Conservation (phyloP, 2,113 vertebrate species). For the Tragelaphus buxtoni region DNA sequence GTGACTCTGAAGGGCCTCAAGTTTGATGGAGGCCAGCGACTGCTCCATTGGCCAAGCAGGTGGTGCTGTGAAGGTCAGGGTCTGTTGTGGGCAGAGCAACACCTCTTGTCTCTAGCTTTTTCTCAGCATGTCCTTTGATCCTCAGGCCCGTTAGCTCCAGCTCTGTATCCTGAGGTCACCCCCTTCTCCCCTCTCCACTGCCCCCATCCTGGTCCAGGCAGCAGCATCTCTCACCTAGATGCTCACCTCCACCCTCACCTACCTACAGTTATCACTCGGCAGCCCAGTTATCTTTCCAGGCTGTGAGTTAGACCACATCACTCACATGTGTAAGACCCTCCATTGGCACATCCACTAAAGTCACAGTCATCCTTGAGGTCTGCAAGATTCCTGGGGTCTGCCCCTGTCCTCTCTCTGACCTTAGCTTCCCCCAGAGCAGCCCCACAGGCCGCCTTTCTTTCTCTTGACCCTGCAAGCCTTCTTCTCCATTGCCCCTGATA, state of each 20-base stretch:
- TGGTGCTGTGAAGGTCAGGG: not conserved
- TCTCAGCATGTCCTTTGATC: not conserved
- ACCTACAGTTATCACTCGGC: fast-evolving
- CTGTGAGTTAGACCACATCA: too few species aligned
- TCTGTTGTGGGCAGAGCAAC: not conserved
- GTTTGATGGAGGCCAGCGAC: not conserved
- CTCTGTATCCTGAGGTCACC: too few species aligned
- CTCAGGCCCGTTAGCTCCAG: not conserved
- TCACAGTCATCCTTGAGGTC: not conserved
- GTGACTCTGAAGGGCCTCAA: not conserved
- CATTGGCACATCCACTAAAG: fast-evolving
- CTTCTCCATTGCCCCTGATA: not conserved
- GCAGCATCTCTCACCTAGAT: not conserved
- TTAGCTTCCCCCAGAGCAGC: not conserved
- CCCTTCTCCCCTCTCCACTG: not conserved
- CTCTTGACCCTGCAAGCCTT: not conserved
- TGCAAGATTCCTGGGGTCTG: not conserved
- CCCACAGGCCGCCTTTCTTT: not conserved
- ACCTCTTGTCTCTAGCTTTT: too few species aligned
- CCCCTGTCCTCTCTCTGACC: not conserved
- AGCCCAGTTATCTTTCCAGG: not conserved
- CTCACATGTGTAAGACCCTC: not conserved
- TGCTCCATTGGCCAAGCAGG: too few species aligned
- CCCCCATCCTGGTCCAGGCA: not conserved
- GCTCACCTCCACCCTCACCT: not conserved